Base-by-base conservation (phyloP, 2,797 vertebrate genomes). In the Cichlasoma orientale region DNA sequence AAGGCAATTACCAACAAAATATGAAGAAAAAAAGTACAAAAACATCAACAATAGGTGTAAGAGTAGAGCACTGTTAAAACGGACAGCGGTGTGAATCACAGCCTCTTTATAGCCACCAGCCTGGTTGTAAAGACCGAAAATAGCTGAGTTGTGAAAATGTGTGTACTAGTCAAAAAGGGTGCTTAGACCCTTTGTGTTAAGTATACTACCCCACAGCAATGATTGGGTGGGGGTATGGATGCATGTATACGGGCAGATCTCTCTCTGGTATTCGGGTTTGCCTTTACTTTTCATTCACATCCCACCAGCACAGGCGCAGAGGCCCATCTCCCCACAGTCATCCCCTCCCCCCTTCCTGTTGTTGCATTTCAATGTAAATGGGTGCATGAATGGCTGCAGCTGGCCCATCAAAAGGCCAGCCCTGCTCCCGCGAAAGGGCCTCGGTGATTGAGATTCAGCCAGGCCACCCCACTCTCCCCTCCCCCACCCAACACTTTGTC, bases 281-380 rank as follows among this genome's bases (percentile, higher is more conserved):
- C 93, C 92, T 94, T 93, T 94, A 83, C 90, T 86, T 91, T 91
- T 90, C 89, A 92, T 90, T 91, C 87, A 91, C 84, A 89, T 89
- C 90, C 86, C 87, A 84, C 78, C 74, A 61, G 54, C 84, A 88
- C 89, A 89, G 81, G 88, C 83, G 44, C 84, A 88, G 86, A 89
- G 90, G 84, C 89, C 86, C 82, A 76, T 91, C 86, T 85, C 88
- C 81, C 86, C 78, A 69, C 77, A 75, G 81, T 78, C 52, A 70
- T 80, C 82, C 92, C 93, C 86, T 91, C 89, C 93, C 95, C 94
- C 93, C 88, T 95, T 96, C 95, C 95, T 96, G 95, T 94, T 93
- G 92, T 93, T 90, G 93, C 94, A 95, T 96, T 96, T 96, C 95
- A 96, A 96, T 96, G 95, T 94, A 96, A 96, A 96, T 94, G 92